Evolutionary conservation across 35 echinoderm and acorn worm genomes (phyloP).

Genomic region (Apostichopus parvimensis): DNA sequence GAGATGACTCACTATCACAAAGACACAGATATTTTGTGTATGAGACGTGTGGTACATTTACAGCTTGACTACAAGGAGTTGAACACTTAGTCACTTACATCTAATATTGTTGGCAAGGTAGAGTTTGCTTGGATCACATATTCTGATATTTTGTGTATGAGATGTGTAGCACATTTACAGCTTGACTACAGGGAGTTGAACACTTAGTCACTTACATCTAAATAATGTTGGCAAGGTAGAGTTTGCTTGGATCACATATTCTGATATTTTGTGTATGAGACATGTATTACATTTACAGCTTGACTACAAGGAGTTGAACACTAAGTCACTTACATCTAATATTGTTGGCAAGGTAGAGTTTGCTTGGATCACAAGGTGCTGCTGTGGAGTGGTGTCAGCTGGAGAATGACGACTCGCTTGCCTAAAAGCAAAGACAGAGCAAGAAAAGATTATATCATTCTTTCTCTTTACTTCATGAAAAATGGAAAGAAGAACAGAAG

Average conservation of each 20-base stretch:
- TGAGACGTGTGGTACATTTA: too few relatives aligned
- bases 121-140: conserved; percentile 27
- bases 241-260: conserved; percentile 23
- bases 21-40: too few relatives aligned
- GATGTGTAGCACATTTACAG: too few relatives aligned
- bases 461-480: too few relatives aligned
- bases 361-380: conserved; percentile 38
- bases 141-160: too few relatives aligned
- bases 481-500: background rate
- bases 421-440: background rate
- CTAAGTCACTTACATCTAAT: conserved; percentile 9
- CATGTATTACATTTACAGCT: background rate
- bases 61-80: too few relatives aligned
- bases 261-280: too few relatives aligned
- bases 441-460: background rate
- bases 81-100: background rate
- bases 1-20: too few relatives aligned
- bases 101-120: conserved; percentile 26
- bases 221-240: conserved; percentile 17
- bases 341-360: conserved; percentile 42
- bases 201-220: conserved; percentile 1
- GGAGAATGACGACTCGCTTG: conserved; percentile 33
- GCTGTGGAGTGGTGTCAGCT: background rate
- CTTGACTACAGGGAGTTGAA: too few relatives aligned
- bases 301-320: too few relatives aligned